Evolutionary conservation across 2,888 invertebrate species (phyloP), one percentile per base, ranked within the genome.

Genomic region (Danaus chrysippus): DNA sequence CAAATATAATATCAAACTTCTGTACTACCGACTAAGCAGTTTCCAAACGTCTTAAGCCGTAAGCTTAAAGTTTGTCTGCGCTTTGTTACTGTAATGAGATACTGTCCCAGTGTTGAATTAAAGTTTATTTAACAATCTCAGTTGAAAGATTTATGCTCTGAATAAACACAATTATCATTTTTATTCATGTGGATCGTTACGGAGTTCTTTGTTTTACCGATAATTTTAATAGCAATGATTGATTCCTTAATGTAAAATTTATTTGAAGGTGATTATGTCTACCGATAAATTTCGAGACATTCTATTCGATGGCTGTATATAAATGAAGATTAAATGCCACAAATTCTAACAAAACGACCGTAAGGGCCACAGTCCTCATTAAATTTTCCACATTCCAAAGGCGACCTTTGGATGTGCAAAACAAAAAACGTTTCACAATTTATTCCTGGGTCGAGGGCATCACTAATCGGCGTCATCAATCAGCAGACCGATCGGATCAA

Each of bases 381-480:
- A 73, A 71, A 71, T 68, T 71, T 70, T 71, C 68, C 68, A 66
- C 78, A 75, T 71, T 77, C 77, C 81, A 83, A 83, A 81, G 77
- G 69, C 71, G 72, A 69, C 74, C 76, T 77, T 79, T 77, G 77
- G 82, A 81, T 84, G 80, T 80, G 76, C 77, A 76, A 76, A 79
- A 83, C 81, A 87, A 88, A 87, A 87, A 89, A 86, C 79, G 83
- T 77, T 84, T 83, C 83, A 85, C 86, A 88, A 89, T 88, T 88
- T 89, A 89, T 89, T 87, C 86, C 79, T 79, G 80, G 81, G 84
- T 84, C 83, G 80, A 84, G 86, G 86, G 85, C 87, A 87, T 87
- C 90, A 86, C 88, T 90, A 90, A 91, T 90, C 90, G 90, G 83
- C 81, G 84, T 87, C 89, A 91, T 91, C 90, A 90, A 91, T 91